A percentile compares a stretch with the other conserved stretches of the same genome.
phyloP scores from a whole-genome alignment of 1,140 invertebrate genomes.

The Zaprionus lachaisei region DNA sequence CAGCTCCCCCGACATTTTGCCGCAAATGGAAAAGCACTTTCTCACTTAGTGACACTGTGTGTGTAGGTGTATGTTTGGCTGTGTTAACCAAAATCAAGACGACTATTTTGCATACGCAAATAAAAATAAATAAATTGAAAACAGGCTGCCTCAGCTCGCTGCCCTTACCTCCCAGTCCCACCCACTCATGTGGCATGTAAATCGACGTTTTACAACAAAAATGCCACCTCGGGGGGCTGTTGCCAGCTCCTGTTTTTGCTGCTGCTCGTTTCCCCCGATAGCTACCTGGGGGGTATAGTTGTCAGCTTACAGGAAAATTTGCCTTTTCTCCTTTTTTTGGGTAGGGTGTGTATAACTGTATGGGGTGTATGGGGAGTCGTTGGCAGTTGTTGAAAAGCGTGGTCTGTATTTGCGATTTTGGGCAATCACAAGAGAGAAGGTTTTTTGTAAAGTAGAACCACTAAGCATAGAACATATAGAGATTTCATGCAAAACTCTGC shows the following conservation, averaged over 20 bases:
- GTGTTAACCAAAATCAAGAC: slow-evolving; percentile 70
- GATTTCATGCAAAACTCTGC: no score
- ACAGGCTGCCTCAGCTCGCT: slow-evolving; percentile 13
- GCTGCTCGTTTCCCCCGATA: neutral
- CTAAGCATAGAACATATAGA: no score
- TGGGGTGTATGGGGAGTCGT: neutral
- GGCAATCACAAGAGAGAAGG: neutral
- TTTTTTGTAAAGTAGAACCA: no score
- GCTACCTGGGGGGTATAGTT: slow-evolving; percentile 51
- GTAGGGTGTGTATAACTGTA: no score
- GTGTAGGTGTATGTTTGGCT: slow-evolving; percentile 7
- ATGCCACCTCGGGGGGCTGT: slow-evolving; percentile 67
- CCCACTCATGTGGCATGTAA: slow-evolving; percentile 55
- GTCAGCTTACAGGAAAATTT: slow-evolving; percentile 69
- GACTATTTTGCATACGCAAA: slow-evolving; percentile 77
- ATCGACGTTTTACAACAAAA: slow-evolving; percentile 75
- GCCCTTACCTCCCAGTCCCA: slow-evolving; percentile 4
- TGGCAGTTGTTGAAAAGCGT: slow-evolving; percentile 63
- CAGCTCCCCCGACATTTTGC: slow-evolving; percentile 13
- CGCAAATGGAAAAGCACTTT: slow-evolving; percentile 53
- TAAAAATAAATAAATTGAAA: slow-evolving; percentile 81
- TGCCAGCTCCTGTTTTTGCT: neutral
- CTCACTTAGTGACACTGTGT: slow-evolving; percentile 20
- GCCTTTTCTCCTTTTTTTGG: slow-evolving; percentile 41
- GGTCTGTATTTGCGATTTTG: slow-evolving; percentile 19